Evolutionary conservation across 2,113 vertebrate species (phyloP).

Genomic region (Tonatia bakeri): DNA sequence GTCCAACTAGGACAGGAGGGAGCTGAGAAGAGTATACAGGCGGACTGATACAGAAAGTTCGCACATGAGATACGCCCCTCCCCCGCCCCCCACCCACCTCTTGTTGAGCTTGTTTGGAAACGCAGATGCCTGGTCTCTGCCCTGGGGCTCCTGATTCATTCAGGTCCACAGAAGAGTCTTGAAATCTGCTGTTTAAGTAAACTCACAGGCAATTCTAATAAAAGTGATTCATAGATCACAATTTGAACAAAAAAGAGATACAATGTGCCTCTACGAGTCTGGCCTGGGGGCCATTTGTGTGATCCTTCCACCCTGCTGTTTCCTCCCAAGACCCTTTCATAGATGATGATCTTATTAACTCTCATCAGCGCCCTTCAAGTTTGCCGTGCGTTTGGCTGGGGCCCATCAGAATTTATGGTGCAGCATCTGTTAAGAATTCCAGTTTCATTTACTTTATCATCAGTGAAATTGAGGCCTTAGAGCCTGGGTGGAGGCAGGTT

Average conservation of each 20-base stretch:
- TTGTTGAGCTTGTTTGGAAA: neutral
- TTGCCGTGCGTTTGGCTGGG: neutral
- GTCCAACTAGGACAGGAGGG: neutral
- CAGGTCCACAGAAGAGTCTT: neutral
- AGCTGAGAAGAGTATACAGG: neutral
- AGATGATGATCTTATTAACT: constrained; percentile 25
- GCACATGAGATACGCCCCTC: neutral
- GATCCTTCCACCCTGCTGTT: neutral
- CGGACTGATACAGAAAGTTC: neutral
- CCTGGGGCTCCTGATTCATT: neutral
- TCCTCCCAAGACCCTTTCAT: neutral
- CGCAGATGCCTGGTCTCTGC: neutral
- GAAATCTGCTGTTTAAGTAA: neutral
- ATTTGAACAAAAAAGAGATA: neutral
- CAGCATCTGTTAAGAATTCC: constrained; percentile 33
- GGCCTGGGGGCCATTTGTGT: neutral
- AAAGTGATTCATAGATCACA: neutral
- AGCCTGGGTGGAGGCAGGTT: neutral
- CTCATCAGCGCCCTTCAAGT: neutral
- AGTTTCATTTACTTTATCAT: constrained; percentile 25
- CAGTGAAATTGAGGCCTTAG: constrained; percentile 6
- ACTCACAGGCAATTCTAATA: neutral
- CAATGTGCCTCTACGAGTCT: neutral
- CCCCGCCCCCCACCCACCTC: no score
- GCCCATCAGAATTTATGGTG: neutral